Conservation (phyloP, 2,113 vertebrate genomes). For the Sander vitreus region DNA sequence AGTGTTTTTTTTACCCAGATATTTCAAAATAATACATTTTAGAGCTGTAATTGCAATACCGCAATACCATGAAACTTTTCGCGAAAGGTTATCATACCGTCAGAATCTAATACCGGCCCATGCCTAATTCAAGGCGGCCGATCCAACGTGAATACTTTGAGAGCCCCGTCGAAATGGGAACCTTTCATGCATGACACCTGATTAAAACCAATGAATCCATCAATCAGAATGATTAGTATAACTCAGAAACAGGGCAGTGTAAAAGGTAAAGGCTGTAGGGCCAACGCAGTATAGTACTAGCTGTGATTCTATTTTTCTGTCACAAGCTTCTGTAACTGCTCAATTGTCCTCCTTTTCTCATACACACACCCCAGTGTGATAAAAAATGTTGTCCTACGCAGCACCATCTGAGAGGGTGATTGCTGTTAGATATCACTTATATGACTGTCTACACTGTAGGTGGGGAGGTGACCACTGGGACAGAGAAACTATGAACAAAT, state of each 20-base stretch:
- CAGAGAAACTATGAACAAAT: constrained; percentile 34
- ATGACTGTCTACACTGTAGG: constrained; percentile 41
- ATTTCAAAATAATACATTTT: too few relatives aligned
- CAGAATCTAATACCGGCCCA: too few relatives aligned
- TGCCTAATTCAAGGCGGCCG: too few relatives aligned
- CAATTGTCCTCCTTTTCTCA: constrained; percentile 6
- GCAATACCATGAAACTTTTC: too few relatives aligned
- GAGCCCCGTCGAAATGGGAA: background rate
- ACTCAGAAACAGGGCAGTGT: background rate
- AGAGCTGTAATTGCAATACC: too few relatives aligned
- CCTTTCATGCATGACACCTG: background rate
- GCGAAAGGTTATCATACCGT: too few relatives aligned
- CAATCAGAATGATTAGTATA: background rate
- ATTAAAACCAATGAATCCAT: background rate
- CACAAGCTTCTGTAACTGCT: constrained; percentile 8
- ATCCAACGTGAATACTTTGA: too few relatives aligned
- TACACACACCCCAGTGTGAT: constrained; percentile 18
- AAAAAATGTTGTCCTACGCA: constrained; percentile 29
- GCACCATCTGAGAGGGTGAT: constrained; percentile 41
- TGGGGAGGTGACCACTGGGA: constrained; percentile 29
- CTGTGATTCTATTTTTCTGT: background rate
- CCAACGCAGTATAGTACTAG: background rate
- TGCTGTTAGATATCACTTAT: constrained; percentile 35
- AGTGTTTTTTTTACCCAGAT: too few relatives aligned
- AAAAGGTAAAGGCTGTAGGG: background rate